Evolutionary conservation across 2,797 vertebrate genomes (phyloP), one percentile per base, ranked within the genome.

Genomic region (Aythya fuligula): DNA sequence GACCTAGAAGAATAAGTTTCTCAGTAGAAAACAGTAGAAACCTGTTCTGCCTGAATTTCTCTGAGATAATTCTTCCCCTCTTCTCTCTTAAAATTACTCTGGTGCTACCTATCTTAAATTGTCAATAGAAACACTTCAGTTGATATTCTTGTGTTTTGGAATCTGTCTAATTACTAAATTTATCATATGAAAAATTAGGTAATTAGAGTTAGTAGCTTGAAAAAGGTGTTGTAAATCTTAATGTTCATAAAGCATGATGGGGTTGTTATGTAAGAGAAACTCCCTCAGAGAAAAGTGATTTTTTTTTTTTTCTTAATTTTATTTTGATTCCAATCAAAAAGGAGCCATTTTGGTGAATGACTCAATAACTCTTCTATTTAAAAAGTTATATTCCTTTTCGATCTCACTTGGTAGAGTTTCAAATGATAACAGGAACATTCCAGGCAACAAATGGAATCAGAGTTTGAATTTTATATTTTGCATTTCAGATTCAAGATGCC

Each of bases 401-500:
- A 75, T 3, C 18, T 93, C 25, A 62, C 85, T 14, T 28, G 5
- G 9, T 61, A 74, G 32, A 60, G 13, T 47, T 96, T 92, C 64
- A 85, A 51, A 80, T 61, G 39, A 54, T 82, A 73, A 70, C 56
- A 61, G 15, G 53, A 53, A 28, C 11, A 43, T 85, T 88, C 28
- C 57, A 74, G 61, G 61, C 47, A 87, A 87, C 25, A 81, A 81
- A 92, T 32, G 30, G 47, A 77, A 71, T 67, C 9, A 49, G 30
- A 86, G 81, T 77, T 91, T 74, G 17, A 89, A 74, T 74, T 94
- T 94, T 49, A 28, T 84, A 71, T 74, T 87, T 74, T 84, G 2
- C 41, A 77, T 87, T 87, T 65, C 71, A 70, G 58, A 78, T 87
- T 88, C 65, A 94, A 92, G 28, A 65, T 75, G n/a, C 5, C 76